These are phyloP conservation scores for Alcis repandata DNA, from an alignment of 2,888 invertebrate genomes.

Conservation along the genomic window DNA sequence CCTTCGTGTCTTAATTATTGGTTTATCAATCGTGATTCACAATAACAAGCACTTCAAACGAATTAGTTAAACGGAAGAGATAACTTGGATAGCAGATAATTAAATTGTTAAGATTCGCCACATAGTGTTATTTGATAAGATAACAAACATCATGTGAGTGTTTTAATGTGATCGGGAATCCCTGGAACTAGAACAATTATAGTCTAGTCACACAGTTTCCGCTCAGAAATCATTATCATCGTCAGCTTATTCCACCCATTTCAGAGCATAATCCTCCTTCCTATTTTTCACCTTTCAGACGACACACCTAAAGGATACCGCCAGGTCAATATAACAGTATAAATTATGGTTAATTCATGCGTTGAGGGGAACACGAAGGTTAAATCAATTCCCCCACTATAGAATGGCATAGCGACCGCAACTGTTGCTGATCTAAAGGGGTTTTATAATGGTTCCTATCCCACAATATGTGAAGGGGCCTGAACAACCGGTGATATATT, in stretches of 20 bases:
- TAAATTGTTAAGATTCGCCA: background rate
- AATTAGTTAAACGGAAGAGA: conserved; percentile 12
- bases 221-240: background rate
- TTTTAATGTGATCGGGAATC: conserved; percentile 2
- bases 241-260: too few species aligned
- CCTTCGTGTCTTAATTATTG: background rate
- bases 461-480: conserved; percentile 32
- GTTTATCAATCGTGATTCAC: conserved; percentile 6
- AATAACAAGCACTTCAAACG: conserved; percentile 5
- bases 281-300: background rate
- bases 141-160: background rate
- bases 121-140: conserved; percentile 5
- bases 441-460: conserved; percentile 39
- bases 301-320: conserved; percentile 16
- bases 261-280: too few species aligned
- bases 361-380: conserved; percentile 41
- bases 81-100: background rate
- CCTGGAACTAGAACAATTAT: background rate
- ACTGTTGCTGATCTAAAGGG: conserved; percentile 21
- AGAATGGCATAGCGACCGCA: conserved; percentile 30
- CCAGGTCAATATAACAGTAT: conserved; percentile 3
- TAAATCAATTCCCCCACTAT: conserved; percentile 43
- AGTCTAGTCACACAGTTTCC: background rate
- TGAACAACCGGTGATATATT: conserved; percentile 26
- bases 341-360: background rate